phyloP scores from a whole-genome alignment of 2,888 invertebrate genomes.

The Lymantria dispar region DNA sequence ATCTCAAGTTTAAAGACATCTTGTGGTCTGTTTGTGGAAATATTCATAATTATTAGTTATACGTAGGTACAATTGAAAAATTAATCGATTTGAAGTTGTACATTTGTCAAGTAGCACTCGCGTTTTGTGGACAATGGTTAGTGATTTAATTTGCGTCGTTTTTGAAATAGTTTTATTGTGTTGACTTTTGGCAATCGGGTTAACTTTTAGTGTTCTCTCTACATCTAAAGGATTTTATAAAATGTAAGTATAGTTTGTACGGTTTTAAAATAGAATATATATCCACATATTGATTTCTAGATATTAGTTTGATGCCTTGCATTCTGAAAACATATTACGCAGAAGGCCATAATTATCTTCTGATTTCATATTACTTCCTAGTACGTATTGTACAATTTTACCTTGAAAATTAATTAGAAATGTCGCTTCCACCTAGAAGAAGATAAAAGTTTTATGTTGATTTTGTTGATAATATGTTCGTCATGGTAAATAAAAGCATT shows the following conservation, averaged over 20 bases:
- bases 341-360: constrained; percentile 48
- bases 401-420: background rate
- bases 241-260: constrained; percentile 37
- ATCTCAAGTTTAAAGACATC: constrained; percentile 55
- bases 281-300: background rate
- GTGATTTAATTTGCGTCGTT: constrained; percentile 66
- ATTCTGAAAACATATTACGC: constrained; percentile 1
- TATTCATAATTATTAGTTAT: constrained; percentile 26
- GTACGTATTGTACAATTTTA: constrained; percentile 5
- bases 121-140: constrained; percentile 57
- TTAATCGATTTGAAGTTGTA: constrained; percentile 68
- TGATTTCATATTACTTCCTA: constrained; percentile 30
- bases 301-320: background rate
- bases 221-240: constrained; percentile 17
- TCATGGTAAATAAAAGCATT: no score
- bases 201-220: constrained; percentile 38
- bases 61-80: constrained; percentile 26
- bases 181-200: constrained; percentile 53
- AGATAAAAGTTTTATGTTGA: no score
- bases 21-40: constrained; percentile 54
- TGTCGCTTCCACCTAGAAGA: no score
- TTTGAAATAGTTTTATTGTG: constrained; percentile 51
- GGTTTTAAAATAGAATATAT: background rate
- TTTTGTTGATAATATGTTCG: no score
- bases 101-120: constrained; percentile 63